phyloP scores from a whole-genome alignment of 1,140 invertebrate genomes.

The Bombus affinis region DNA sequence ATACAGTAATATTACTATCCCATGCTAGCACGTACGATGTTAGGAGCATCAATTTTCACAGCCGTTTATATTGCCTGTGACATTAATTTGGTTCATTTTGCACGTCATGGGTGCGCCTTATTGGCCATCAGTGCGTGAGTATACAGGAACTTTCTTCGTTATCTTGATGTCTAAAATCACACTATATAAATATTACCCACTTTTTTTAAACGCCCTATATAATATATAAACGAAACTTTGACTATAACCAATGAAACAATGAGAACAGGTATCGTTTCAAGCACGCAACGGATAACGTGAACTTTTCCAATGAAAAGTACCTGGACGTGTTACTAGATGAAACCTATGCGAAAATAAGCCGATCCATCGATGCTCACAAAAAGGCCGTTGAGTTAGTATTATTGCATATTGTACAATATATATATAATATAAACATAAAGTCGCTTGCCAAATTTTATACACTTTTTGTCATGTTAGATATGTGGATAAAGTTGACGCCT shows the following conservation, averaged over 20 bases:
- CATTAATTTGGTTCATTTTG: neutral
- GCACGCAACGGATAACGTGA: neutral
- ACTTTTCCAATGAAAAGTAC: neutral
- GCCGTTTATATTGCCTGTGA: neutral
- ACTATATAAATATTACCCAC: neutral
- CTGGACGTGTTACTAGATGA: neutral
- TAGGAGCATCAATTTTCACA: neutral
- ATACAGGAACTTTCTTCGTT: neutral
- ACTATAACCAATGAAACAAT: neutral
- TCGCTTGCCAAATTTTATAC: neutral
- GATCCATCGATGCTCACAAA: conserved; percentile 3
- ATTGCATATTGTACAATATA: neutral
- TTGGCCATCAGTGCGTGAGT: neutral
- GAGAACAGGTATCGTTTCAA: conserved; percentile 2
- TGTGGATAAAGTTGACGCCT: neutral
- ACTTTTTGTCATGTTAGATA: neutral
- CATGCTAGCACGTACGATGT: neutral
- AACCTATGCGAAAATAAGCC: neutral
- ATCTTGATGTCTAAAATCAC: neutral
- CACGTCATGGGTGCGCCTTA: neutral
- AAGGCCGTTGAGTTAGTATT: conserved; percentile 8
- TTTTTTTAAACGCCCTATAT: neutral
- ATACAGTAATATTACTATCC: neutral
- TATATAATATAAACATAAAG: neutral
- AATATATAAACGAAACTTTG: neutral